These are phyloP conservation scores for Rostratula benghalensis DNA, from an alignment of 2,113 vertebrate species.

Conservation along the genomic window DNA sequence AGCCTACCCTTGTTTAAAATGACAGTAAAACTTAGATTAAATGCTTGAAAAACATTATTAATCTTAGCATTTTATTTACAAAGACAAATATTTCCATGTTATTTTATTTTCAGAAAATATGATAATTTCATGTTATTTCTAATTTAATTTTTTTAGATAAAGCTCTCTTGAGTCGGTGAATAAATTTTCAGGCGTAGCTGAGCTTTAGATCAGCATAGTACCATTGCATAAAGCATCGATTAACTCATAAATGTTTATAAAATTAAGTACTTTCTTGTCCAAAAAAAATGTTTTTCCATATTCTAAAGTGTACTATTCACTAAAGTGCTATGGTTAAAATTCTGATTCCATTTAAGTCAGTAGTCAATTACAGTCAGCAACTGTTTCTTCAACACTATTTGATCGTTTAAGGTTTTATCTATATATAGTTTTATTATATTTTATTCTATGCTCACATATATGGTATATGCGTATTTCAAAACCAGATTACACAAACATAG, in stretches of 20 bases:
- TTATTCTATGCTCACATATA: not conserved
- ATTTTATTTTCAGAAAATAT: not conserved
- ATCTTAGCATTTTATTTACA: not conserved
- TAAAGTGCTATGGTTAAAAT: not conserved
- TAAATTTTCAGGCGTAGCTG: not conserved
- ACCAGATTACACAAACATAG: not conserved
- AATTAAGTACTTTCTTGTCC: not conserved
- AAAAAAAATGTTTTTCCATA: not conserved
- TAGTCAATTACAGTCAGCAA: not conserved
- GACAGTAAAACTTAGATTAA: not conserved
- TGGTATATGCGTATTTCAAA: not conserved
- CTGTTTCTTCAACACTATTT: not conserved
- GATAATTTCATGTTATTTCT: not conserved
- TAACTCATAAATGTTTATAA: not conserved
- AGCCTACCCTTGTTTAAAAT: not conserved
- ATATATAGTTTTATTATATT: not conserved
- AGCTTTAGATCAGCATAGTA: not conserved
- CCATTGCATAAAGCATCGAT: not conserved
- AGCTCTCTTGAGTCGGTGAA: not conserved
- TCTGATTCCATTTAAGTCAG: not conserved
- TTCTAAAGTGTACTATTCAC: not conserved
- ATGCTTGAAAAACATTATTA: not conserved
- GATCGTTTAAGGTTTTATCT: not conserved
- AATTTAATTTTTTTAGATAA: not conserved
- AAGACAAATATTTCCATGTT: not conserved